A percentile compares a stretch with the other conserved stretches of the same genome.
These are phyloP conservation scores for Tipula unca DNA, from an alignment of 2,888 invertebrate genomes.

Conservation along the genomic window DNA sequence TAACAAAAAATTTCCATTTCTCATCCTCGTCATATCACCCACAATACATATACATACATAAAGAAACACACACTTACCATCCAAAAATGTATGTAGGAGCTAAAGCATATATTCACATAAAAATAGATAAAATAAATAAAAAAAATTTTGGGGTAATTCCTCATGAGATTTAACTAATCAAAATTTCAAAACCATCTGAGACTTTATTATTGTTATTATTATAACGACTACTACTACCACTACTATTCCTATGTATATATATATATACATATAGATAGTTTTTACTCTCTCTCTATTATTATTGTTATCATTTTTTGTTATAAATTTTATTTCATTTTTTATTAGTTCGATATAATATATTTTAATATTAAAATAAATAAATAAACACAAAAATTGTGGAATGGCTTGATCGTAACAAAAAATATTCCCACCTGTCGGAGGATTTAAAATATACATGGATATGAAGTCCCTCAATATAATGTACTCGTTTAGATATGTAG, in stretches of 20 bases:
- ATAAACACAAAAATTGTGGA: background rate
- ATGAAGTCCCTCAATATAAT: background rate
- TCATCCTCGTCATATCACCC: background rate
- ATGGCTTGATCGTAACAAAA: background rate
- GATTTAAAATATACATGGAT: background rate
- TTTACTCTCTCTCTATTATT: background rate
- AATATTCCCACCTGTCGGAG: background rate
- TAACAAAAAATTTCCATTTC: background rate
- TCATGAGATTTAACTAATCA: constrained; percentile 19
- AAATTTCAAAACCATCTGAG: constrained; percentile 19
- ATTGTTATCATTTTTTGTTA: background rate
- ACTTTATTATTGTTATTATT: constrained; percentile 14
- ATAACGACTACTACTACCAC: background rate
- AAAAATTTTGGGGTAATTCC: constrained; percentile 15
- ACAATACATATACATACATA: background rate
- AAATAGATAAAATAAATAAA: constrained; percentile 14
- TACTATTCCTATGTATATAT: background rate
- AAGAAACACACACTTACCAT: background rate
- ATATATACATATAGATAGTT: background rate
- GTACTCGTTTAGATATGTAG: background rate
- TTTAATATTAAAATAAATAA: background rate
- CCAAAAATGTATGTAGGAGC: background rate
- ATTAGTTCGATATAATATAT: background rate
- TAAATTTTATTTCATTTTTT: background rate
- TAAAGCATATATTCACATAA: constrained; percentile 9